These are phyloP conservation scores for Prinia subflava DNA, from an alignment of 2,113 vertebrate genomes.

Conservation along the genomic window DNA sequence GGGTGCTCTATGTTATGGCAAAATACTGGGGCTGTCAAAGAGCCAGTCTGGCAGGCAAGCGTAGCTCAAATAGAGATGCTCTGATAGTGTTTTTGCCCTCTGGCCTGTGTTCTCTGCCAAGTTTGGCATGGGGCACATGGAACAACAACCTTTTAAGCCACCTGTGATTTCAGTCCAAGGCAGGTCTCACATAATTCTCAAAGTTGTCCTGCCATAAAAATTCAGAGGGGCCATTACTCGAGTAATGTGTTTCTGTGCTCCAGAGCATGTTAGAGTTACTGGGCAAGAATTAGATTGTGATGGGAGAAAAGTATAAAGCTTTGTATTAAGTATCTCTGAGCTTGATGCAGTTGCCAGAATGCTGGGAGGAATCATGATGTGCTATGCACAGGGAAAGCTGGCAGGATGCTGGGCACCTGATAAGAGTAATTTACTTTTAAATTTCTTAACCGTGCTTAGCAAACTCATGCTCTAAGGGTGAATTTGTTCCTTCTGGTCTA, in stretches of 20 bases:
- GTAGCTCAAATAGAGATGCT: background rate
- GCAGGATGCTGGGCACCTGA: background rate
- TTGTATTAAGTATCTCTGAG: background rate
- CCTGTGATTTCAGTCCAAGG: background rate
- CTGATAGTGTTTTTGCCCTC: background rate
- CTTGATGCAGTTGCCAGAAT: constrained; percentile 6
- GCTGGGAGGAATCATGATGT: background rate
- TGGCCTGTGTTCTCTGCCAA: background rate
- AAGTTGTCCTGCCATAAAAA: background rate
- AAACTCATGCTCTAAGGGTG: background rate
- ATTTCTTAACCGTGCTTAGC: background rate
- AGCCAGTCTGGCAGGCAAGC: background rate
- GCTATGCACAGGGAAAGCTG: constrained; percentile 1
- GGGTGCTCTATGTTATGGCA: background rate
- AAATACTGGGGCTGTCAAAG: background rate
- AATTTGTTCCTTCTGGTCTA: background rate
- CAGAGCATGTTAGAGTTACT: background rate
- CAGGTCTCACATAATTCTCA: background rate
- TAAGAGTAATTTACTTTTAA: background rate
- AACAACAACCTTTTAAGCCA: background rate
- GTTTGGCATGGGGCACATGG: background rate
- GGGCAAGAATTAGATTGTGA: background rate
- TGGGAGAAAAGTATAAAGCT: background rate
- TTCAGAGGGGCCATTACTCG: background rate
- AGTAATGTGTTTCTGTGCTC: background rate